Evolutionary conservation across 1,140 invertebrate species (phyloP).

Genomic region (Chironomus striatipennis): DNA sequence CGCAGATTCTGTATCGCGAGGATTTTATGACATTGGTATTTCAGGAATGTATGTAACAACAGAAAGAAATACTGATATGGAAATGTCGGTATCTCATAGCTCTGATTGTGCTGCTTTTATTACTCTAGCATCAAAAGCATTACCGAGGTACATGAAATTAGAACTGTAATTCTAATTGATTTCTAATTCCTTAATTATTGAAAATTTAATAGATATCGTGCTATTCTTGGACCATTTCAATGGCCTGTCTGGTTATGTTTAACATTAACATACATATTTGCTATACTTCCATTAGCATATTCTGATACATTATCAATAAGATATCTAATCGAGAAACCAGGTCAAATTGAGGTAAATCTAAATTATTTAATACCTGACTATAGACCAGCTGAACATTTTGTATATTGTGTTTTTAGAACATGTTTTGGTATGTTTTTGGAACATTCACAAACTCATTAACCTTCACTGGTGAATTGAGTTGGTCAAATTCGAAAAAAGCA

Average conservation of each 20-base stretch:
- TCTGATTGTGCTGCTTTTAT: slow-evolving; percentile 66
- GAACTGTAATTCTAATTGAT: slow-evolving; percentile 29
- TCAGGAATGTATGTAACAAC: slow-evolving; percentile 57
- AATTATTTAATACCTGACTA: no score
- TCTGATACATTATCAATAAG: slow-evolving; percentile 55
- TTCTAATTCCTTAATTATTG: no score
- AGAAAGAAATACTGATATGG: slow-evolving; percentile 44
- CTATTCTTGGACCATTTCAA: slow-evolving; percentile 71
- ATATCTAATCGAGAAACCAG: slow-evolving; percentile 53
- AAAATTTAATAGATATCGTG: slow-evolving; percentile 62
- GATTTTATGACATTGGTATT: slow-evolving; percentile 47
- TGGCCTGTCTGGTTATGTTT: slow-evolving; percentile 65
- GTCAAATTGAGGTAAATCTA: slow-evolving; percentile 46
- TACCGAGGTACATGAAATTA: slow-evolving; percentile 49
- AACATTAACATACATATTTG: slow-evolving; percentile 57
- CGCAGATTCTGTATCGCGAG: slow-evolving; percentile 35
- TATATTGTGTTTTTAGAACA: slow-evolving; percentile 42
- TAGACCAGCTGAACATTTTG: no score
- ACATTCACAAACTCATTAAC: slow-evolving; percentile 72
- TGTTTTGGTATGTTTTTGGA: slow-evolving; percentile 73
- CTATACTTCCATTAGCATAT: slow-evolving; percentile 58
- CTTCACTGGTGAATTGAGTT: slow-evolving; percentile 56
- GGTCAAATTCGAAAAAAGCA: slow-evolving; percentile 55
- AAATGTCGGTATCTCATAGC: slow-evolving; percentile 51
- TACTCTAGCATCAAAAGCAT: slow-evolving; percentile 59